Evolutionary conservation across 2,113 vertebrate species (phyloP).

Genomic region (Mesoclemmys tuberculata): DNA sequence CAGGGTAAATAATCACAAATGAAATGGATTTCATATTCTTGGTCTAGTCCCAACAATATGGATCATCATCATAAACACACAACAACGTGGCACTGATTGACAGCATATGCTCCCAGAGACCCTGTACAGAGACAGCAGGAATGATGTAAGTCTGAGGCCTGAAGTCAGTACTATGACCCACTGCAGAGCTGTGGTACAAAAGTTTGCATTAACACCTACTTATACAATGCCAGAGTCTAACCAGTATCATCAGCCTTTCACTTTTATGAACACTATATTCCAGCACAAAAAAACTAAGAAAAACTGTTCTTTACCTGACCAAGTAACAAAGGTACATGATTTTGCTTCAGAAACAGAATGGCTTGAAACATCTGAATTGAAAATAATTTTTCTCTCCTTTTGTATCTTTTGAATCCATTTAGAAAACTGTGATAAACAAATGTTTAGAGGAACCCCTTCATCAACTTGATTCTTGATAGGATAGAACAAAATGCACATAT

Average conservation of each 20-base stretch:
- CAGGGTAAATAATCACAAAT: neutral
- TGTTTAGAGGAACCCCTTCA: slow-evolving; percentile 88
- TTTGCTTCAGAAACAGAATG: slow-evolving; percentile 68
- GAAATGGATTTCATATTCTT: neutral
- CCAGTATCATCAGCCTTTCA: neutral
- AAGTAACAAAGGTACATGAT: slow-evolving; percentile 90
- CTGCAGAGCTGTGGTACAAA: neutral
- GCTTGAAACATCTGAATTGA: slow-evolving; percentile 55
- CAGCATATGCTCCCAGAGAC: neutral
- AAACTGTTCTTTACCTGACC: slow-evolving; percentile 88
- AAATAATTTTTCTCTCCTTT: slow-evolving; percentile 84
- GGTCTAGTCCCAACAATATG: neutral
- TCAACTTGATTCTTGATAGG: slow-evolving; percentile 87
- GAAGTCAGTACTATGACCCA: neutral
- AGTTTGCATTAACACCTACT: neutral
- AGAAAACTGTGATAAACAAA: slow-evolving; percentile 91
- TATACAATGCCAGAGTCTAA: neutral
- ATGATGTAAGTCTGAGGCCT: neutral
- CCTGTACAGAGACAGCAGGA: neutral
- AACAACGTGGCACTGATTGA: neutral
- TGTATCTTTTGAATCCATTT: slow-evolving; percentile 90
- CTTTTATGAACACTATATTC: neutral
- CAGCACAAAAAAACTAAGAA: neutral
- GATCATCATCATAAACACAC: neutral
- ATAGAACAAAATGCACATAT: slow-evolving; percentile 8